Conservation (phyloP, 1,140 invertebrate genomes). For the Sitophilus oryzae region DNA sequence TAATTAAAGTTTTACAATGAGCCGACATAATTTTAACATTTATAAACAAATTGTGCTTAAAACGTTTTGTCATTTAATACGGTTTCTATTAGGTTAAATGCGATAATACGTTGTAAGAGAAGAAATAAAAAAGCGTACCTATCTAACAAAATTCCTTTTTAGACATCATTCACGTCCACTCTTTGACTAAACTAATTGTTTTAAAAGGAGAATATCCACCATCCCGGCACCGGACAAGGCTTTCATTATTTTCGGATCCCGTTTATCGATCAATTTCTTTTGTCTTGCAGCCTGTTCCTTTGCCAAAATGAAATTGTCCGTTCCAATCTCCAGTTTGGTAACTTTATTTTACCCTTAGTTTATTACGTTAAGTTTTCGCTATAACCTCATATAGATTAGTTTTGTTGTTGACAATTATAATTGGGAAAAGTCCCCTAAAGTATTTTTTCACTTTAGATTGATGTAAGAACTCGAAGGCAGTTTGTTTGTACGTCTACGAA, state of each 20-base stretch:
- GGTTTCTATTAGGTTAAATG: too few relatives aligned
- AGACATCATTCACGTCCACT: not conserved
- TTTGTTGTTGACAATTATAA: conserved; percentile 19
- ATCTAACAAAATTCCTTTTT: too few relatives aligned
- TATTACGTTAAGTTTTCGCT: conserved; percentile 14
- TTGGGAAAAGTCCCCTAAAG: conserved; percentile 13
- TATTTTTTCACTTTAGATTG: too few relatives aligned
- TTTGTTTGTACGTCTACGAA: too few relatives aligned
- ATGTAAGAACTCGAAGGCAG: too few relatives aligned
- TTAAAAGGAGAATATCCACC: not conserved
- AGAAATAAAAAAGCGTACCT: too few relatives aligned
- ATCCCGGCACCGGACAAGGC: not conserved
- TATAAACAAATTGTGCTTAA: too few relatives aligned
- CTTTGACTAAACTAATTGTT: not conserved
- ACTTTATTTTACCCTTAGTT: conserved; percentile 17
- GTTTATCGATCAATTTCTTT: conserved; percentile 5
- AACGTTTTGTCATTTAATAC: too few relatives aligned
- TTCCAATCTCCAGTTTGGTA: conserved; percentile 20
- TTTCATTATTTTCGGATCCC: not conserved
- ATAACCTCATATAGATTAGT: conserved; percentile 19
- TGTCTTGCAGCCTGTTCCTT: conserved; percentile 2
- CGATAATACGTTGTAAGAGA: too few relatives aligned
- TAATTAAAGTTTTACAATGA: too few relatives aligned
- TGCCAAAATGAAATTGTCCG: conserved; percentile 19
- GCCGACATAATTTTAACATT: too few relatives aligned